phyloP scores from a whole-genome alignment of 2,113 vertebrate species.

The Lepidiolamprologus cunningtoni region DNA sequence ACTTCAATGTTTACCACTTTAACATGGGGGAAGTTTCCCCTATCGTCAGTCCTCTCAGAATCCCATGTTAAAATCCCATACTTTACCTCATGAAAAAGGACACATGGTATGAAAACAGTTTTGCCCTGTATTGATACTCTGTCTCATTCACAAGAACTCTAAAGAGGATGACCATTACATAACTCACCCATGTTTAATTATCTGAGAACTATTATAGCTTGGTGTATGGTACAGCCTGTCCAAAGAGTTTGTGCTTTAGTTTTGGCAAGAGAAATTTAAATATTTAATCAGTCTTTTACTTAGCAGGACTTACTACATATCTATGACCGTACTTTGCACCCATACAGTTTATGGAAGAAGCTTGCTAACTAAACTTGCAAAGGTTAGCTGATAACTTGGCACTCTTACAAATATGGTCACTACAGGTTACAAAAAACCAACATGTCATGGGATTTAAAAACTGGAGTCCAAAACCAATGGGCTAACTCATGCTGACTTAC shows the following conservation, averaged over 20 bases:
- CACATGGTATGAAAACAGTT: background rate
- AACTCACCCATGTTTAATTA: background rate
- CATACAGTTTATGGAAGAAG: background rate
- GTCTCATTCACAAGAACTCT: background rate
- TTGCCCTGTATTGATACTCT: background rate
- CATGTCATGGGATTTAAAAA: background rate
- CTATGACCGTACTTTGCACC: background rate
- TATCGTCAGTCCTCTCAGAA: fast-evolving
- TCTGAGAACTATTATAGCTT: background rate
- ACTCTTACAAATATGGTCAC: background rate
- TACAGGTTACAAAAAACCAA: background rate
- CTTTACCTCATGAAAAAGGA: background rate
- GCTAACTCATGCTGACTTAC: background rate
- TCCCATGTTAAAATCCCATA: background rate
- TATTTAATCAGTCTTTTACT: background rate
- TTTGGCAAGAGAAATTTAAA: fast-evolving
- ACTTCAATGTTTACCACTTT: background rate
- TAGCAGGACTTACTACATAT: background rate
- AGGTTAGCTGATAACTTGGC: background rate
- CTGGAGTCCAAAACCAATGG: background rate
- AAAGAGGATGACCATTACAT: background rate
- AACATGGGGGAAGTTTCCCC: background rate
- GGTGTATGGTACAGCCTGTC: background rate
- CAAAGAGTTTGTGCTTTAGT: background rate
- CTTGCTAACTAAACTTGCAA: background rate